phyloP scores from a whole-genome alignment of 2,797 vertebrate species.

The Distichodus sexfasciatus region DNA sequence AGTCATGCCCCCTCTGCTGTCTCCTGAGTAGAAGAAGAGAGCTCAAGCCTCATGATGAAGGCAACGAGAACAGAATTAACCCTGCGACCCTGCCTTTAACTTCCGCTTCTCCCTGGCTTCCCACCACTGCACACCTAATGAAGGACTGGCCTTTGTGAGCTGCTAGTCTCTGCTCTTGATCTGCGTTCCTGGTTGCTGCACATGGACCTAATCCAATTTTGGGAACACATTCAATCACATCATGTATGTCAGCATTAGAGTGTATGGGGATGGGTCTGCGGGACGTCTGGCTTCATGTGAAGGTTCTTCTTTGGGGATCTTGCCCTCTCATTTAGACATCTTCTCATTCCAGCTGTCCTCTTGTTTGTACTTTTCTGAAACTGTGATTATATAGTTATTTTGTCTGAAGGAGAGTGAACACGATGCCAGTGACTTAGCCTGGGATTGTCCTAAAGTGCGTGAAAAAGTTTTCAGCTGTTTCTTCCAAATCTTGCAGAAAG shows the following conservation, averaged over 20 bases:
- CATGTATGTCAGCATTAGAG: conserved; percentile 65
- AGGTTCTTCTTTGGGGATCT: conserved; percentile 1
- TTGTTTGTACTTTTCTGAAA: not conserved
- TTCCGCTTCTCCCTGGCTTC: conserved; percentile 45
- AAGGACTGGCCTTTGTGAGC: conserved; percentile 59
- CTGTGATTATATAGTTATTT: not conserved
- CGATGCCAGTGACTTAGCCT: not conserved
- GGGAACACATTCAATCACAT: conserved; percentile 67
- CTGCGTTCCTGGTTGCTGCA: conserved; percentile 71
- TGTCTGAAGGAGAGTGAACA: not conserved
- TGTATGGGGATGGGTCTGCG: conserved; percentile 58
- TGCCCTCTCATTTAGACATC: conserved; percentile 1
- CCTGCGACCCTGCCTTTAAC: conserved; percentile 61
- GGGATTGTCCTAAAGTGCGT: not conserved
- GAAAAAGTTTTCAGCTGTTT: conserved; percentile 26
- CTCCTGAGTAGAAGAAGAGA: conserved; percentile 63
- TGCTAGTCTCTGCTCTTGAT: conserved; percentile 65
- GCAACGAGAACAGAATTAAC: conserved; percentile 72
- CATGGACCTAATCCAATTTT: conserved; percentile 77
- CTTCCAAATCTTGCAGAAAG: conserved; percentile 21
- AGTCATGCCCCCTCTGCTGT: conserved; percentile 53
- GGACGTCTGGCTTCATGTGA: conserved; percentile 21
- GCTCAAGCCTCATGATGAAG: conserved; percentile 67
- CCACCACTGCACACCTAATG: conserved; percentile 68
- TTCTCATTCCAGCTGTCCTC: not conserved